Evolutionary conservation across 2,113 vertebrate species (phyloP).

Genomic region (Halcyon senegalensis): DNA sequence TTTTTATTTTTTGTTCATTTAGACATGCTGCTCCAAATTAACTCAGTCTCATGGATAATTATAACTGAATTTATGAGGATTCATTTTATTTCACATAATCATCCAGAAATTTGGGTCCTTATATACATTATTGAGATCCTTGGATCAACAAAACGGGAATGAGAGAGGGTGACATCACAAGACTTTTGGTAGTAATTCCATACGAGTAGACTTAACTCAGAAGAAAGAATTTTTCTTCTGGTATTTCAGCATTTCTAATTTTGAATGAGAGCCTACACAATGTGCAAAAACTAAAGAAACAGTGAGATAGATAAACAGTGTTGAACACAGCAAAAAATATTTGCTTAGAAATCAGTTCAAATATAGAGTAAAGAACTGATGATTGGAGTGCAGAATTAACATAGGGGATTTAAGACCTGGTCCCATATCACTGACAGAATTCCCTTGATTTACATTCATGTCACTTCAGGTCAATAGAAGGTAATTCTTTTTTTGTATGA

Average conservation of each 20-base stretch:
- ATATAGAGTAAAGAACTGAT: not conserved
- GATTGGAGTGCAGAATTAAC: not conserved
- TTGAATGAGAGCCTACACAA: not conserved
- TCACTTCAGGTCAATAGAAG: conserved; percentile 28
- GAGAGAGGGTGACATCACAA: not conserved
- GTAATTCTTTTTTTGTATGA: not conserved
- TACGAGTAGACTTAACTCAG: not conserved
- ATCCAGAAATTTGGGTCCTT: not conserved
- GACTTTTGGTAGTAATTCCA: not conserved
- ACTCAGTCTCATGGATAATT: not conserved
- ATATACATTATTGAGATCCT: not conserved
- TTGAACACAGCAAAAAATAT: not conserved
- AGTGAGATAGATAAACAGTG: not conserved
- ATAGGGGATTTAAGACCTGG: not conserved
- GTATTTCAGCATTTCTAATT: not conserved
- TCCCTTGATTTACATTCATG: conserved; percentile 17
- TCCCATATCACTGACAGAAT: not conserved
- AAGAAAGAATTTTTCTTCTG: not conserved
- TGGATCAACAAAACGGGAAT: not conserved
- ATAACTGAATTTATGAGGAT: not conserved
- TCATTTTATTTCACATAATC: not conserved
- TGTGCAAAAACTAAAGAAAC: not conserved
- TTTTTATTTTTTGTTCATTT: not conserved
- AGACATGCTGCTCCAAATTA: not conserved
- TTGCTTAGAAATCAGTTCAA: conserved; percentile 22